phyloP scores from a whole-genome alignment of 1,140 invertebrate genomes.

The Pogonus chalceus region DNA sequence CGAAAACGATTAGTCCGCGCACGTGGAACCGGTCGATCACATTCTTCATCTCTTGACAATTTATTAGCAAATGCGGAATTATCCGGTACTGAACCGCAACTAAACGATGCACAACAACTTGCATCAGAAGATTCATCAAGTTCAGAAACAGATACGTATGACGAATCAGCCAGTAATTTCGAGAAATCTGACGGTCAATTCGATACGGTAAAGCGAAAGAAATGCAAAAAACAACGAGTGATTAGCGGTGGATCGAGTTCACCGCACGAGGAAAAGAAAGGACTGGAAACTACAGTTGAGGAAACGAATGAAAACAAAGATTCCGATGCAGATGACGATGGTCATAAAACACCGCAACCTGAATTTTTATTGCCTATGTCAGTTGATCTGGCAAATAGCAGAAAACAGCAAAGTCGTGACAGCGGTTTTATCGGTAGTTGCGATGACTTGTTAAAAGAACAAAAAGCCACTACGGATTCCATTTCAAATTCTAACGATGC shows the following conservation, averaged over 20 bases:
- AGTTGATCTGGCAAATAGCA: slow-evolving; percentile 42
- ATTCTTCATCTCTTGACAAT: slow-evolving; percentile 70
- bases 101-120: slow-evolving; percentile 37
- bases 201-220: slow-evolving; percentile 75
- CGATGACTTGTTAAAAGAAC: slow-evolving; percentile 67
- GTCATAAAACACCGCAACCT: slow-evolving; percentile 51
- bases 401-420: slow-evolving; percentile 71
- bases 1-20: slow-evolving; percentile 68
- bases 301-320: slow-evolving; percentile 30
- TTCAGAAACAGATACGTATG: slow-evolving; percentile 66
- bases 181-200: slow-evolving; percentile 62
- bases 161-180: slow-evolving; percentile 52
- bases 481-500: slow-evolving; percentile 22
- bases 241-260: slow-evolving; percentile 32
- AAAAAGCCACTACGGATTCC: slow-evolving; percentile 28
- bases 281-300: slow-evolving; percentile 42
- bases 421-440: slow-evolving; percentile 82
- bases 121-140: slow-evolving; percentile 61
- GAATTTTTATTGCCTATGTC: slow-evolving; percentile 42
- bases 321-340: slow-evolving; percentile 41
- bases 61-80: slow-evolving; percentile 46
- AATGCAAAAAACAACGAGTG: slow-evolving; percentile 49
- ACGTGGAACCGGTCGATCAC: slow-evolving; percentile 65
- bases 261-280: slow-evolving; percentile 41
- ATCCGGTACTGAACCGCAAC: slow-evolving; percentile 37